phyloP scores from a whole-genome alignment of 2,113 vertebrate species.

The Sapajus apella region DNA sequence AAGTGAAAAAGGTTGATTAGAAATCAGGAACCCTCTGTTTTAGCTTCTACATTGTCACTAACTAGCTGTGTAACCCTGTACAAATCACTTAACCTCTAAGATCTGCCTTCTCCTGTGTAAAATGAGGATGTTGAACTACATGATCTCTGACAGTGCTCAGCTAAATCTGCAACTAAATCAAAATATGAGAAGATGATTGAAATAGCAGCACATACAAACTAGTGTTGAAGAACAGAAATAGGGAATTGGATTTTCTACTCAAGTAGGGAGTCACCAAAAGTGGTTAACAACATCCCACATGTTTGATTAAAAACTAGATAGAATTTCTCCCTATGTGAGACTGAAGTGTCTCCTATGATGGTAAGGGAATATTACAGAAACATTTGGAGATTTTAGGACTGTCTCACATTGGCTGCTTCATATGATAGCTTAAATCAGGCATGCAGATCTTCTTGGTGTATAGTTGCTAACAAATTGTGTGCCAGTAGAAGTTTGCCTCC shows the following conservation, averaged over 20 bases:
- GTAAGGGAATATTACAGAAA: background rate
- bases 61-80: slow-evolving; percentile 53
- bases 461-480: background rate
- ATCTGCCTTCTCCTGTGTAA: slow-evolving; percentile 68
- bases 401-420: background rate
- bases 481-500: background rate
- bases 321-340: background rate
- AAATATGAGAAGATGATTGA: slow-evolving; percentile 9
- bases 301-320: background rate
- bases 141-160: slow-evolving; percentile 50
- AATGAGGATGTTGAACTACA: slow-evolving; percentile 56
- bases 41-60: slow-evolving; percentile 46
- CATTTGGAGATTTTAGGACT: background rate
- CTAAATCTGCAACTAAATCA: slow-evolving; percentile 46
- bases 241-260: background rate
- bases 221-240: background rate
- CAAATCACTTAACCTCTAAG: slow-evolving; percentile 65
- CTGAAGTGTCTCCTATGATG: background rate
- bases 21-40: background rate
- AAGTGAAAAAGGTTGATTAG: slow-evolving; percentile 57
- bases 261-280: background rate
- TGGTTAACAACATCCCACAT: background rate
- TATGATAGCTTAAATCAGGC: background rate
- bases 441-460: background rate
- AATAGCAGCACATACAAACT: background rate